Conservation (phyloP, 2,888 invertebrate species). For the Monoplex corrugatus region DNA sequence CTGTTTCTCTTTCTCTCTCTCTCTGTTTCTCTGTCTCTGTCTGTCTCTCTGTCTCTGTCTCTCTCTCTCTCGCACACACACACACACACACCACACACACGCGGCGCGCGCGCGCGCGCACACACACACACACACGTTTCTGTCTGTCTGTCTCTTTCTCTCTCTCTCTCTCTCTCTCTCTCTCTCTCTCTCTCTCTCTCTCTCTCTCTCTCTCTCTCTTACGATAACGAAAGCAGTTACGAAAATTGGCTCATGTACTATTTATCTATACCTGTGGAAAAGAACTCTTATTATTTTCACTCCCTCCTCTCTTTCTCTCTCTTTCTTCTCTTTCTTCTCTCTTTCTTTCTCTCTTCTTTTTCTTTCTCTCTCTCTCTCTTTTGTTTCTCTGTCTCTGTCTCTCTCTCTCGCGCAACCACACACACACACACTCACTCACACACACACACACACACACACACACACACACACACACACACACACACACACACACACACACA, state of each 20-base stretch:
- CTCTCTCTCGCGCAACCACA: not conserved
- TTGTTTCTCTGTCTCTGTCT: not conserved
- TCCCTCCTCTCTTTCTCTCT: not conserved
- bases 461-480: not conserved
- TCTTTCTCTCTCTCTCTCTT: constrained; percentile 1
- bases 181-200: not conserved
- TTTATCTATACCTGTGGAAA: no score
- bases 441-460: constrained; percentile 25
- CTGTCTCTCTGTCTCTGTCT: constrained; percentile 5
- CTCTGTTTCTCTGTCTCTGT: not conserved
- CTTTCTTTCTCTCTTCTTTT: not conserved
- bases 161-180: not conserved
- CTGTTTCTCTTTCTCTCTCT: not conserved
- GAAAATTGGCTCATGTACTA: not conserved
- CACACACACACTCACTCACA: constrained; percentile 25
- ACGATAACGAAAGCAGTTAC: not conserved
- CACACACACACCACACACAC: no score
- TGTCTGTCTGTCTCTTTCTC: not conserved
- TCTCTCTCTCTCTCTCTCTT: not conserved
- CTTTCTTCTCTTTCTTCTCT: not conserved
- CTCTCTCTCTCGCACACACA: not conserved
- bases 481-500: not conserved
- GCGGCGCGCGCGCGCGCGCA: no score
- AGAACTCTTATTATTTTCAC: no score
- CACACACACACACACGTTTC: no score